Evolutionary conservation across 2,888 invertebrate genomes (phyloP).

Genomic region (Eupelmus urozonus): DNA sequence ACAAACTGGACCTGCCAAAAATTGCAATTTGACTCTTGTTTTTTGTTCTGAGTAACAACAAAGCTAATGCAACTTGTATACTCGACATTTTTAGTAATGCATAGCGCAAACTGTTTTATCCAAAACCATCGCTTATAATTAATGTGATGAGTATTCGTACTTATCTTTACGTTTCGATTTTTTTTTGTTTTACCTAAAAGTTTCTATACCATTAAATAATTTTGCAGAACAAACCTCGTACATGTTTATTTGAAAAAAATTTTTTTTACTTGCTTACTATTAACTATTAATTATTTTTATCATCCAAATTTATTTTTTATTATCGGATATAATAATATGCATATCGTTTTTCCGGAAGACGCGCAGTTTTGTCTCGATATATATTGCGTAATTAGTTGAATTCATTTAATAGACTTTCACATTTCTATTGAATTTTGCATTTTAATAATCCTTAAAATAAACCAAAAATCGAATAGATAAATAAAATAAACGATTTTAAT

Average conservation of each 20-base stretch:
- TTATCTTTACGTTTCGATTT: conserved; percentile 9
- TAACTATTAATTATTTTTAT: conserved; percentile 15
- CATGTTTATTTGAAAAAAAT: not conserved
- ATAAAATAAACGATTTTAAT: not conserved
- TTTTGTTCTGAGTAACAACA: conserved; percentile 10
- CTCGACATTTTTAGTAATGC: conserved; percentile 5
- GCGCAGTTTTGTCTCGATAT: conserved; percentile 66
- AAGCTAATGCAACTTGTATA: not conserved
- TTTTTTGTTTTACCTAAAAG: conserved; percentile 29
- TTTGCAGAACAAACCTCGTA: conserved; percentile 17
- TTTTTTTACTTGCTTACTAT: conserved; percentile 55
- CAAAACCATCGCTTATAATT: conserved; percentile 4
- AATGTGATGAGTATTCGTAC: conserved; percentile 2
- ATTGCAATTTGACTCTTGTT: conserved; percentile 24
- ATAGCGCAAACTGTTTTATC: not conserved
- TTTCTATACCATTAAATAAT: conserved; percentile 19
- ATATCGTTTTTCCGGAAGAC: conserved; percentile 74
- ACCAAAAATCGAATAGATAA: no score
- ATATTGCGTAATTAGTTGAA: conserved; percentile 70
- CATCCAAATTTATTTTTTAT: conserved; percentile 40
- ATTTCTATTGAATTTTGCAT: conserved; percentile 65
- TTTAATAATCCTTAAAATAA: conserved; percentile 43
- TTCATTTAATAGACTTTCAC: conserved; percentile 60
- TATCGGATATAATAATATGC: conserved; percentile 66
- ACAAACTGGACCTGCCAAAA: conserved; percentile 40